A percentile compares a stretch with the other conserved stretches of the same genome.
phyloP scores from a whole-genome alignment of 2,797 vertebrate genomes.

The Chelon labrosus region DNA sequence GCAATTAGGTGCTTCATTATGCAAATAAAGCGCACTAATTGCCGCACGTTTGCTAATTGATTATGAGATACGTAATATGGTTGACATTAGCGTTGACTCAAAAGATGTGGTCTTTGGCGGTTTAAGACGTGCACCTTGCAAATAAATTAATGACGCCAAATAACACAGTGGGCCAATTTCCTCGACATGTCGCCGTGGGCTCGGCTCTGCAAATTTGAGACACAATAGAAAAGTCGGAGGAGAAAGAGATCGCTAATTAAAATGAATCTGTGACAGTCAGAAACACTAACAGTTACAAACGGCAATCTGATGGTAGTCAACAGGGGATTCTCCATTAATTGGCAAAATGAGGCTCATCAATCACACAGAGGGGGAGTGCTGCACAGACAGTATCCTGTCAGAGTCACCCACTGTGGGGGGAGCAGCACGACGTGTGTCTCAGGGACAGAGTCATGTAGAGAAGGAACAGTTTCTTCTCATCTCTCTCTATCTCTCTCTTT shows the following conservation, averaged over 20 bases:
- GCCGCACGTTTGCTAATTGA: constrained; percentile 77
- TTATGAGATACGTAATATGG: constrained; percentile 73
- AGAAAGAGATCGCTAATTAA: constrained; percentile 81
- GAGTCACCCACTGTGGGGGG: constrained; percentile 75
- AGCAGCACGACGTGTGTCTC: constrained; percentile 77
- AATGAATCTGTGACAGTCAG: constrained; percentile 82
- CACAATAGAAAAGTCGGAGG: constrained; percentile 61
- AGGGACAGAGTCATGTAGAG: constrained; percentile 76
- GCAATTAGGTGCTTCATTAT: constrained; percentile 82
- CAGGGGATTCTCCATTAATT: constrained; percentile 88
- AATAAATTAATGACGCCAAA: constrained; percentile 58
- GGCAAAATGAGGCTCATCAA: constrained; percentile 89
- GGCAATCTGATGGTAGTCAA: constrained; percentile 86
- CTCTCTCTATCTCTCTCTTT: constrained; percentile 16
- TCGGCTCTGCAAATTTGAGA: constrained; percentile 56
- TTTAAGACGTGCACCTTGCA: constrained; percentile 41
- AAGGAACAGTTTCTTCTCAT: constrained; percentile 54
- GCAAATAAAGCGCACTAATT: constrained; percentile 79
- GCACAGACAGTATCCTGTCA: constrained; percentile 80
- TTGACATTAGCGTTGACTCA: constrained; percentile 53
- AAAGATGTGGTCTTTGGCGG: constrained; percentile 49
- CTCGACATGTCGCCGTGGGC: constrained; percentile 36
- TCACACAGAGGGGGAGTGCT: constrained; percentile 80
- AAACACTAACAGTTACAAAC: constrained; percentile 87
- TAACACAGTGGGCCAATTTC: constrained; percentile 43